Percentiles rank a stretch among this genome's conserved stretches.
Conservation (phyloP, 2,888 invertebrate species). For the Calliopum simillimum region DNA sequence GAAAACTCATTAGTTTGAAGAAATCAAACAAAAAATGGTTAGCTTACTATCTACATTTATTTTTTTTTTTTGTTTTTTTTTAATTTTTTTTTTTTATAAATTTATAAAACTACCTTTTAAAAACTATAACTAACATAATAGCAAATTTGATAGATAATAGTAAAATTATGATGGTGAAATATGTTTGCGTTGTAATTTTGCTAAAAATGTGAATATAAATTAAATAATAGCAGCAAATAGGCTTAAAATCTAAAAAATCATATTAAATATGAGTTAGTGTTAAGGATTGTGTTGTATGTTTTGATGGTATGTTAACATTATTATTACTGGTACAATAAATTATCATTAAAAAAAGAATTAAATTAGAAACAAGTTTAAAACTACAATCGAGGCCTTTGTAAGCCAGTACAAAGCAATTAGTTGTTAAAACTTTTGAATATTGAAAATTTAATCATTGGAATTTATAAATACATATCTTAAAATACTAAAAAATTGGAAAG, state of each 20-base stretch:
- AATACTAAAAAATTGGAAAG: conserved; percentile 5
- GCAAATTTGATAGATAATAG: conserved; percentile 20
- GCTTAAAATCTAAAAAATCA: conserved; percentile 28
- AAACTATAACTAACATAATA: conserved; percentile 26
- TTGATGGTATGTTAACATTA: background rate
- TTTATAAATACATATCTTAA: conserved; percentile 8
- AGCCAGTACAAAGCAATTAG: conserved; percentile 18
- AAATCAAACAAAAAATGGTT: background rate
- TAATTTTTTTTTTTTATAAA: conserved; percentile 12
- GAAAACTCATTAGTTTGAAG: background rate
- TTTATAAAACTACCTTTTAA: conserved; percentile 16
- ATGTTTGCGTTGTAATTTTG: conserved; percentile 10
- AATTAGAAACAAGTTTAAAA: conserved; percentile 18
- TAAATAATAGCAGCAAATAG: conserved; percentile 18
- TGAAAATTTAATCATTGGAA: background rate
- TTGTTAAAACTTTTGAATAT: conserved; percentile 25
- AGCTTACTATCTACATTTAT: conserved; percentile 20
- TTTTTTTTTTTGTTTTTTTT: conserved; percentile 20
- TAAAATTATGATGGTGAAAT: conserved; percentile 15
- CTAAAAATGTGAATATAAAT: conserved; percentile 30
- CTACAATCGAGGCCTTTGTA: conserved; percentile 3
- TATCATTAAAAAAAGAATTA: conserved; percentile 5
- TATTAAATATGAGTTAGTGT: conserved; percentile 16
- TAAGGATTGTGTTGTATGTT: conserved; percentile 1
- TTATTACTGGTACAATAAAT: conserved; percentile 12